Evolutionary conservation across 2,113 vertebrate species (phyloP), one percentile per base, ranked within the genome.

Genomic region (Mohoua ochrocephala): DNA sequence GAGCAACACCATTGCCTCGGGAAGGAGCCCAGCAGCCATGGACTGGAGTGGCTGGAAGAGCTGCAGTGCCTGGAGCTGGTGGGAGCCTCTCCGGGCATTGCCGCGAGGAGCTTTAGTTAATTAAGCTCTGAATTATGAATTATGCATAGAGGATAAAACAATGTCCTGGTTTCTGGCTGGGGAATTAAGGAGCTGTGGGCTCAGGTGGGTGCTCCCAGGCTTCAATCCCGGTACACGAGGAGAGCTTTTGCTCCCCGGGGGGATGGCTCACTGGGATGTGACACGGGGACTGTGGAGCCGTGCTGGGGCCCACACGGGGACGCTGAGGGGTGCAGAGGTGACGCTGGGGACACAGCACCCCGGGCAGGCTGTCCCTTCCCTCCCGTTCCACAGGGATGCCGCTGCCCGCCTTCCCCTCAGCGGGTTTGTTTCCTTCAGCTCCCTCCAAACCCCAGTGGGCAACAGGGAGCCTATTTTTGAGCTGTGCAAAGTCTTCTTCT

Each of bases 161-260:
- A 50, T 6, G 39, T n/a, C 65, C 42, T 85, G 53, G 7, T 71
- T 56, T 33, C 27, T 50, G 67, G 57, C 83, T 37, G 83, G 53
- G 67, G 63, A 83, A 27, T 82, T 33, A 8, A 76, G 67, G 49
- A 64, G 42, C 49, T 15, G 1, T 0, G 2, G 69, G 33, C 52
- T 42, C 69, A 59, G 70, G 64, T 7, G 9, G 47, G 69, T 28
- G 69, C 45, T 71, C 26, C 21, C 75, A 53, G 54, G 28, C n/a
- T 65, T 16, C 81, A 16, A 1, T 21, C 59, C 80, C 24, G 45
- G 19, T 31, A 57, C 26, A 5, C 1, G 2, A 6, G 11, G n/a
- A 37, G 39, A 49, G 10, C 21, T 18, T 39, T 30, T 10, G 33
- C 50, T 73, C 53, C 0, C 0, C 0, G 1, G 2, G 0, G 19